These are phyloP conservation scores for Drosophila atripex DNA, from an alignment of 2,888 invertebrate species.

Conservation along the genomic window DNA sequence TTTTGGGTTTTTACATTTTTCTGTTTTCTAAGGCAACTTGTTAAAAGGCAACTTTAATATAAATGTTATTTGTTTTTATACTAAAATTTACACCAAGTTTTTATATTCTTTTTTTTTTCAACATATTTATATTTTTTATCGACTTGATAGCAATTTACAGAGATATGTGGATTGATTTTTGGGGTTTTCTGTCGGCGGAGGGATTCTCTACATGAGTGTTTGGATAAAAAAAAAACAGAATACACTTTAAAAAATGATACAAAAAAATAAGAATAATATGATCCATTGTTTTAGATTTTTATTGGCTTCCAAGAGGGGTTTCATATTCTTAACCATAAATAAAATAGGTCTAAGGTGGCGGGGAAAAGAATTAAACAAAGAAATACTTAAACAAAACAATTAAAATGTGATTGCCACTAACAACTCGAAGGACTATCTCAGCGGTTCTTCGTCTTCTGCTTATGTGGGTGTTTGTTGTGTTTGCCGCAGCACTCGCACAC, in stretches of 20 bases:
- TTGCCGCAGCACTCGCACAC: no score
- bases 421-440: conserved; percentile 12
- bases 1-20: conserved; percentile 35
- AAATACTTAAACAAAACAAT: conserved; percentile 38
- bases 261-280: background rate
- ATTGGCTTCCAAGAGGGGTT: conserved; percentile 15
- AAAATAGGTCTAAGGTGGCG: background rate
- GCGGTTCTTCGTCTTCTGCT: no score
- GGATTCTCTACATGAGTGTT: background rate
- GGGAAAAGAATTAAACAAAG: conserved; percentile 18
- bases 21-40: conserved; percentile 82
- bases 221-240: background rate
- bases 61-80: conserved; percentile 49
- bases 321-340: background rate
- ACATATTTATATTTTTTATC: conserved; percentile 14
- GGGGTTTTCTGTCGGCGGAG: conserved; percentile 2
- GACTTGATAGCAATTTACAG: conserved; percentile 19
- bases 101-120: conserved; percentile 4
- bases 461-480: no score
- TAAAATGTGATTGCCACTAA: conserved; percentile 16
- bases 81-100: conserved; percentile 42
- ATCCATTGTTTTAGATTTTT: conserved; percentile 4
- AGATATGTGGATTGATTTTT: conserved; percentile 22
- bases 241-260: background rate
- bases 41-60: conserved; percentile 83